These are phyloP conservation scores for Salvelinus sp. DNA, from an alignment of 2,113 vertebrate species.

Conservation along the genomic window DNA sequence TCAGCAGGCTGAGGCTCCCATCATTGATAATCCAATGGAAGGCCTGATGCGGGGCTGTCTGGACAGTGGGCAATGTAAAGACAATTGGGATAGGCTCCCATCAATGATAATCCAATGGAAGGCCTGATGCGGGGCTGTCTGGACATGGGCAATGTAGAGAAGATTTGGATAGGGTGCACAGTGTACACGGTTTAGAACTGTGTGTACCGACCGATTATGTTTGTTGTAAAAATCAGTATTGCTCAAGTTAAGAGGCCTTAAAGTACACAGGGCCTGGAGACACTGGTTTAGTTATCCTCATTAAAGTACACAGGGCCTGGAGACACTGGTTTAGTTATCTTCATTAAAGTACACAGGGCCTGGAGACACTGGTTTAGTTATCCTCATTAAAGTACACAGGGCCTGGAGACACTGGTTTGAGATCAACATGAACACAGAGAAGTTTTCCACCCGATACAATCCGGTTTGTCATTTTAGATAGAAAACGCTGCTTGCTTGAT, in stretches of 20 bases:
- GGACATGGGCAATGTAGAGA: constrained; percentile 26
- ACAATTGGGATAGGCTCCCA: constrained; percentile 37
- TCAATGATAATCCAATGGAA: constrained; percentile 72
- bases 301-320: too few relatives aligned
- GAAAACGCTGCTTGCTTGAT: too few relatives aligned
- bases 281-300: too few relatives aligned
- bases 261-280: too few relatives aligned
- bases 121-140: constrained; percentile 51
- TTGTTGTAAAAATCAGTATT: constrained; percentile 32
- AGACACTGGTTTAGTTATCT: too few relatives aligned
- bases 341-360: too few relatives aligned
- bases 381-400: too few relatives aligned
- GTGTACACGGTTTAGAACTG: constrained; percentile 35
- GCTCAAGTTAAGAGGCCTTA: background rate
- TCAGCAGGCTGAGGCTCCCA: constrained; percentile 69
- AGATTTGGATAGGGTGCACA: constrained; percentile 18
- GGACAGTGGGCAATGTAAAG: constrained; percentile 26
- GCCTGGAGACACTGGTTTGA: too few relatives aligned
- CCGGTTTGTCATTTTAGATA: too few relatives aligned
- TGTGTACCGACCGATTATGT: constrained; percentile 36
- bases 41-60: constrained; percentile 52
- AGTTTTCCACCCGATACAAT: too few relatives aligned
- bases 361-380: too few relatives aligned
- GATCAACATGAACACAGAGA: too few relatives aligned
- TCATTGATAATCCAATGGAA: constrained; percentile 72